Evolutionary conservation across 2,888 invertebrate species (phyloP), one percentile per base, ranked within the genome.

Genomic region (Ennomos quercinarius): DNA sequence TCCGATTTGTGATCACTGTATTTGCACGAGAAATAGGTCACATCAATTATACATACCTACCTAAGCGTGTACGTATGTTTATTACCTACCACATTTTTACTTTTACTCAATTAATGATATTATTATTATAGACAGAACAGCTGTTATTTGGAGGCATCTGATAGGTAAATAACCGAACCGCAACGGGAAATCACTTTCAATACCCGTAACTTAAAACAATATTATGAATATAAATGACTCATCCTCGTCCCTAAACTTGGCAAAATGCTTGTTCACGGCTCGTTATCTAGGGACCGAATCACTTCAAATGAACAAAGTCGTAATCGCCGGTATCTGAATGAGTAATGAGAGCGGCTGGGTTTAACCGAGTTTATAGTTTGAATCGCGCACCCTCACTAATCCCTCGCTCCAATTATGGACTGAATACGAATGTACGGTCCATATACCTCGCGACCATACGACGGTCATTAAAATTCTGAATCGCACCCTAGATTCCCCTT

Each of bases 341-440:
- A 80, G 73, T 84, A 83, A 85, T 83, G 83, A 80, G 75, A 69
- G 67, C 61, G 75, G 76, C 76, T 76, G 53, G 78, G 77, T 80
- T 76, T 74, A 76, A 81, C 77, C 77, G 74, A 80, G 80, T 86
- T 78, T 82, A 80, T 75, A 78, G 83, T 84, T 81, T 74, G 72
- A 78, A 83, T 81, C 80, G 78, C 77, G 77, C 74, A 74, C 76
- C 67, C 68, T 66, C 66, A 68, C 74, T 83, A 85, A 86, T 81
- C 84, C 80, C 68, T 53, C 64, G 73, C 81, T 84, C 85, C 80
- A 83, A 86, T 87, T 86, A 84, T 81, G 78, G 69, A 78, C 69
- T 71, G 76, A 77, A 78, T 81, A 74, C 72, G 75, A 79, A 78
- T 81, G 76, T 78, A 77, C 77, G 74, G 73, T 67, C 73, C 70